A percentile compares a stretch with the other conserved stretches of the same genome.
phyloP scores from a whole-genome alignment of 2,113 vertebrate genomes.

The Dasyurus viverrinus region DNA sequence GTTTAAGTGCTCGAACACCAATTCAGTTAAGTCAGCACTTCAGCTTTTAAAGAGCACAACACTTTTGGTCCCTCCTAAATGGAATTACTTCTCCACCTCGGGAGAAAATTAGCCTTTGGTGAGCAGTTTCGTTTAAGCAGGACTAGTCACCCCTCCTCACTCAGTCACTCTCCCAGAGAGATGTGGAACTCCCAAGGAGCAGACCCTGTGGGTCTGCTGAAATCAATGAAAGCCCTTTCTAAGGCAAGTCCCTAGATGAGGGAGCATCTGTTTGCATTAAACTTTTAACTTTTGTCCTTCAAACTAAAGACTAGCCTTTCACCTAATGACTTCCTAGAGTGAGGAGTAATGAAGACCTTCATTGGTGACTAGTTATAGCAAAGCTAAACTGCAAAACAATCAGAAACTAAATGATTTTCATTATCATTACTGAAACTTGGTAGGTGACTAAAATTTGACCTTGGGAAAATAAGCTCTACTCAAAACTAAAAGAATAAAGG shows the following conservation, averaged over 20 bases:
- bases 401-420: not conserved
- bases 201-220: not conserved
- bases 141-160: conserved; percentile 14
- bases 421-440: not conserved
- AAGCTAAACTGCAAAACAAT: not conserved
- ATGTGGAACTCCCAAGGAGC: not conserved
- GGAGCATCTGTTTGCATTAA: not conserved
- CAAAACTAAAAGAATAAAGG: not conserved
- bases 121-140: conserved; percentile 33
- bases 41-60: conserved; percentile 71
- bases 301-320: not conserved
- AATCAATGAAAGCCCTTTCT: not conserved
- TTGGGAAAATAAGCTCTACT: not conserved
- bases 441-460: not conserved
- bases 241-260: not conserved
- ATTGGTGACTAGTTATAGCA: not conserved
- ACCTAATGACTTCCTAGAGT: not conserved
- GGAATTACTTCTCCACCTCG: conserved; percentile 66
- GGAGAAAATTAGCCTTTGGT: conserved; percentile 57
- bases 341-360: not conserved
- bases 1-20: conserved; percentile 60
- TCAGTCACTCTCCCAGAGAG: not conserved
- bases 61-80: conserved; percentile 68
- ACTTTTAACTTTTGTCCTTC: not conserved
- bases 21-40: conserved; percentile 73